These are phyloP conservation scores for Dolomedes plantarius DNA, from an alignment of 2,888 invertebrate genomes.

Conservation along the genomic window DNA sequence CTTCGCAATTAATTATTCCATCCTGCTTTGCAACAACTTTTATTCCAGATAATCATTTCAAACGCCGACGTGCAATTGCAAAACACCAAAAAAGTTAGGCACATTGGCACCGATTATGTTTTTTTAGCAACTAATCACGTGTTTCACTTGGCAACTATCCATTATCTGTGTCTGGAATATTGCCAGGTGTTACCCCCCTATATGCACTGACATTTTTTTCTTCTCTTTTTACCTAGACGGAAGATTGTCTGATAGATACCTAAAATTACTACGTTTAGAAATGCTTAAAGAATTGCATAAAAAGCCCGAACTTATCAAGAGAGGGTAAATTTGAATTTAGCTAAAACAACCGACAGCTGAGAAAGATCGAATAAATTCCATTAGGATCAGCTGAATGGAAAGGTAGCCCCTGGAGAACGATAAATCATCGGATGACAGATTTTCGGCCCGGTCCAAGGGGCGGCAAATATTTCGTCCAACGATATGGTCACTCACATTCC, in stretches of 20 bases:
- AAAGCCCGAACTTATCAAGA: background rate
- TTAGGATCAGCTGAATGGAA: background rate
- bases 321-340: background rate
- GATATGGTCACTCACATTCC: constrained; percentile 10
- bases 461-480: constrained; percentile 21
- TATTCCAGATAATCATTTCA: no score
- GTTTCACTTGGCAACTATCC: background rate
- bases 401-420: constrained; percentile 4
- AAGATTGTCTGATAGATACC: background rate
- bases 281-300: background rate
- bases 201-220: no score
- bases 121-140: background rate
- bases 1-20: no score
- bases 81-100: no score
- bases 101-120: no score
- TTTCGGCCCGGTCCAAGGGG: constrained; percentile 15
- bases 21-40: no score
- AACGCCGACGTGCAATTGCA: no score
- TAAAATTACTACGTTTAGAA: background rate
- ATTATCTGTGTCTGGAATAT: background rate
- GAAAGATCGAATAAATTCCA: constrained; percentile 5
- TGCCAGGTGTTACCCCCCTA: background rate
- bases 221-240: background rate
- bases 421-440: constrained; percentile 29
- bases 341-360: background rate